Evolutionary conservation across 2,888 invertebrate species (phyloP), one percentile per base, ranked within the genome.

Genomic region (Molorchus minor): DNA sequence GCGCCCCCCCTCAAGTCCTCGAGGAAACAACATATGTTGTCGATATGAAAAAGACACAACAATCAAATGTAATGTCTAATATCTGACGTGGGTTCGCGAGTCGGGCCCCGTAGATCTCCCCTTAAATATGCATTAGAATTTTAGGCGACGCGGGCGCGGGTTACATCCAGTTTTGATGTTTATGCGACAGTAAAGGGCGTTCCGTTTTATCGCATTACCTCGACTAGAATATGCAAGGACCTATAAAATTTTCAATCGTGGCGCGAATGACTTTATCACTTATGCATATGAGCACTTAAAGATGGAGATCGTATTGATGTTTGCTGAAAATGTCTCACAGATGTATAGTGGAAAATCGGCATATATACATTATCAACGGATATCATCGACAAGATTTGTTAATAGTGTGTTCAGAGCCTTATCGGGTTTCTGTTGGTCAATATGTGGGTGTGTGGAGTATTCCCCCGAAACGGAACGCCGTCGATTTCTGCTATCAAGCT

Each of bases 11-110:
- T 38, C 59, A 36, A 30, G 29, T 51, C 43, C 30, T 16, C 30
- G 38, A 25, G 38, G 43, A 21, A 43, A 35, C 35, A 38, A 45
- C 65, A 70, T 64, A 61, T 70, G 71, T 65, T 65, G 63, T 68
- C 68, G 62, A 67, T 66, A 65, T 64, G 56, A 25, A 46, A 64
- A 61, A 68, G 62, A 65, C 68, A 65, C 67, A 67, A 69, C 68
- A 67, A 69, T 69, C 68, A 65, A 65, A 68, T 69, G 64, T 62
- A 47, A 62, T 67, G 67, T 65, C 66, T 62, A 62, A 65, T 66
- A 62, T 55, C 56, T 41, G 38, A 54, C 33, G 55, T 46, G 43
- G 60, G 55, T 52, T 52, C 52, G 43, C 20, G 36, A 47, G 41
- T 47, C n/a, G n/a, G n/a, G 47, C 33, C 47, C 58, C 66, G 59